These are phyloP conservation scores for Montifringilla adamsi DNA, from an alignment of 2,113 vertebrate species.

Conservation along the genomic window DNA sequence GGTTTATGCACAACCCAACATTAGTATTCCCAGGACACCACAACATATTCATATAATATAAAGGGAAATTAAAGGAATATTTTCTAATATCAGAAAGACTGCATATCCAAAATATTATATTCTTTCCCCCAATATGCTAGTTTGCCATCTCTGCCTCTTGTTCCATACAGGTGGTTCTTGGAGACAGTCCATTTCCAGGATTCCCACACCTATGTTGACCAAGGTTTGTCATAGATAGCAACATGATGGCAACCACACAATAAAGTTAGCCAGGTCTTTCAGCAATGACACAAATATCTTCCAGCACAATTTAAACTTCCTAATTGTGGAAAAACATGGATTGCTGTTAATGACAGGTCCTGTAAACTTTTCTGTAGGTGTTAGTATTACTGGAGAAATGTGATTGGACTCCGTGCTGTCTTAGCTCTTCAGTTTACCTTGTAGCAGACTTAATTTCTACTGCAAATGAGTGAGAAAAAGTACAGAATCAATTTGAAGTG, in stretches of 20 bases:
- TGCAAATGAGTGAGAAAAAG: not conserved
- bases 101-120: not conserved
- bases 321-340: not conserved
- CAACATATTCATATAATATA: not conserved
- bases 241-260: not conserved
- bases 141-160: not conserved
- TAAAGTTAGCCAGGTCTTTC: not conserved
- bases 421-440: not conserved
- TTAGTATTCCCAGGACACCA: not conserved
- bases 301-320: not conserved
- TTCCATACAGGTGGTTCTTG: not conserved
- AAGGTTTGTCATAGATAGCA: not conserved
- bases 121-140: not conserved
- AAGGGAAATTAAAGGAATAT: not conserved
- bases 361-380: not conserved
- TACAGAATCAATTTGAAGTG: not conserved
- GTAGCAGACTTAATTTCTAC: not conserved
- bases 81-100: not conserved
- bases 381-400: not conserved
- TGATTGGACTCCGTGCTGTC: fast-evolving
- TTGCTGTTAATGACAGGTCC: not conserved
- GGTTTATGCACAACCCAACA: not conserved
- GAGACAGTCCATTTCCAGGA: not conserved
- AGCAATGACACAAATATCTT: not conserved
- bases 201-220: not conserved